Conservation (phyloP, 1,140 invertebrate species). For the Caerostris extrusa region DNA sequence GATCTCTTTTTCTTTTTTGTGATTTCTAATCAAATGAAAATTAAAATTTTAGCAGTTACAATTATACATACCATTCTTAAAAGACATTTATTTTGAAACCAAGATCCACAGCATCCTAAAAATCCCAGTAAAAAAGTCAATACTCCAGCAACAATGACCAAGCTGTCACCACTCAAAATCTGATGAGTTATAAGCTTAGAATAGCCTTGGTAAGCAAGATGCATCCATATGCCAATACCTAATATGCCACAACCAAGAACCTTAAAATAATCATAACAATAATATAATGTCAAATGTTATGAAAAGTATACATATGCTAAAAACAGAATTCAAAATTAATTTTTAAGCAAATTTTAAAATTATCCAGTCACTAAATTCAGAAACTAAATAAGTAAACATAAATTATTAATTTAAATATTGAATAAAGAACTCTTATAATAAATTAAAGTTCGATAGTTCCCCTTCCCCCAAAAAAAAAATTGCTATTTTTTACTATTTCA, state of each 20-base stretch:
- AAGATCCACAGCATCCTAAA: constrained; percentile 90
- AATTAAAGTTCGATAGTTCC: no score
- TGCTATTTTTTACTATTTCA: no score
- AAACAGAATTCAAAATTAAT: neutral
- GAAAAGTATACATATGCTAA: neutral
- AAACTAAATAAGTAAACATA: no score
- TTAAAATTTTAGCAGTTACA: neutral
- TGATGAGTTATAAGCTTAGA: constrained; percentile 87
- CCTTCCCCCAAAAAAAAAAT: no score
- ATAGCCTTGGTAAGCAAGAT: constrained; percentile 86
- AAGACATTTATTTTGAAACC: constrained; percentile 90
- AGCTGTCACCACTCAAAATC: constrained; percentile 86
- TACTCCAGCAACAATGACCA: constrained; percentile 87
- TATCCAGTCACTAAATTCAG: no score
- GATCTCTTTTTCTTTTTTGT: no score
- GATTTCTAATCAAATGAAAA: no score
- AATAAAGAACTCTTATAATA: no score
- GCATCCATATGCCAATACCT: constrained; percentile 88
- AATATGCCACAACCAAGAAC: constrained; percentile 88
- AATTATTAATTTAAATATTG: no score
- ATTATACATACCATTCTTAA: constrained; percentile 87
- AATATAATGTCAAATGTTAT: neutral
- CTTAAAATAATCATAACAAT: constrained; percentile 83
- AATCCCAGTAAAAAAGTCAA: constrained; percentile 88
- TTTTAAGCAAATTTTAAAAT: no score